phyloP scores from a whole-genome alignment of 2,113 vertebrate species.

The Cygnus atratus region DNA sequence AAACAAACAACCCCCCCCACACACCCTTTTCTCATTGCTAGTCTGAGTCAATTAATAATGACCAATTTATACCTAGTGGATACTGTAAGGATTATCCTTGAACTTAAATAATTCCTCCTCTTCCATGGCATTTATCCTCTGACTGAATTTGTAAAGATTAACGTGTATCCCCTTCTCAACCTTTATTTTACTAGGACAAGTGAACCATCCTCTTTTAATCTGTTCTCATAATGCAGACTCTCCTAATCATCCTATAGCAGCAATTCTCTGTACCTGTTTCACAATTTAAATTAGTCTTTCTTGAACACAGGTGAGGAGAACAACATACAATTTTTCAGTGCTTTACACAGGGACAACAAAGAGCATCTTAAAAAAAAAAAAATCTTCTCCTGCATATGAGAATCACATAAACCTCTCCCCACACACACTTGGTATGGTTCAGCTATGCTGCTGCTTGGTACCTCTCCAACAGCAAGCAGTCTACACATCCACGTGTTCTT shows the following conservation, averaged over 20 bases:
- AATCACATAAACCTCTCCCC: background rate
- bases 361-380: background rate
- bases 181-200: conserved; percentile 68
- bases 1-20: background rate
- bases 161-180: conserved; percentile 66
- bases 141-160: conserved; percentile 67
- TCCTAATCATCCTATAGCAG: conserved; percentile 37
- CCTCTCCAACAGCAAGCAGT: background rate
- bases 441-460: background rate
- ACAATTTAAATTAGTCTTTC: conserved; percentile 41
- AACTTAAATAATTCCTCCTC: conserved; percentile 68
- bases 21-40: background rate
- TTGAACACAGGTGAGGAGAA: background rate
- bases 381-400: background rate
- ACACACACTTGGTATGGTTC: background rate
- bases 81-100: conserved; percentile 48
- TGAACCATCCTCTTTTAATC: conserved; percentile 67
- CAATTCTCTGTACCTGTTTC: conserved; percentile 52
- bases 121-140: conserved; percentile 61
- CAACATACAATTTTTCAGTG: background rate
- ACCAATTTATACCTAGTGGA: conserved; percentile 57
- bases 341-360: background rate
- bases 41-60: conserved; percentile 22
- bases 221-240: conserved; percentile 65
- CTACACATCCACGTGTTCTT: background rate